Conservation (phyloP, 2,888 invertebrate species). For the Apodemia mormo region DNA sequence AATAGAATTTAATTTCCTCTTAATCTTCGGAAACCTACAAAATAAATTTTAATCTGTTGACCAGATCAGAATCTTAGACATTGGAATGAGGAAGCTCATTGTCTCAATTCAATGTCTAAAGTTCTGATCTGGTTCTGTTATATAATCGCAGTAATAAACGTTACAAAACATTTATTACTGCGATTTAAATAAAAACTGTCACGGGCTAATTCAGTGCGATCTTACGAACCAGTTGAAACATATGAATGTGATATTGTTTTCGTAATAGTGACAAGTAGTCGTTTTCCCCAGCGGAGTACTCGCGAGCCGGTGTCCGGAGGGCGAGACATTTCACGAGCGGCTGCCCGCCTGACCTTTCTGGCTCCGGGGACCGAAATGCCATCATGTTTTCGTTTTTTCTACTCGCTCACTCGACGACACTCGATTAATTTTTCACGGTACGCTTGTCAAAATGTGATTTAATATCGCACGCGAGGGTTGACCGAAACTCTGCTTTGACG, state of each 20-base stretch:
- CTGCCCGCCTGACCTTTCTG: slow-evolving; percentile 74
- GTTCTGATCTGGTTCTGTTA: too few relatives aligned
- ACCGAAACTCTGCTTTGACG: slow-evolving; percentile 65
- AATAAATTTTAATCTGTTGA: too few relatives aligned
- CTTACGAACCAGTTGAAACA: slow-evolving; percentile 16
- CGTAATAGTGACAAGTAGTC: slow-evolving; percentile 36
- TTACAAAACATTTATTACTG: too few relatives aligned
- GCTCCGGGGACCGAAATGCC: slow-evolving; percentile 76
- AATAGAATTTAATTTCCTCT: too few relatives aligned
- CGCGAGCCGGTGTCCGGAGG: slow-evolving; percentile 50
- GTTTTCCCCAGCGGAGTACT: slow-evolving; percentile 52
- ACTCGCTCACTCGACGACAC: slow-evolving; percentile 70
- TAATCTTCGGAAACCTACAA: too few relatives aligned
- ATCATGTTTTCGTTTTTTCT: slow-evolving; percentile 73
- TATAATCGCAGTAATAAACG: too few relatives aligned
- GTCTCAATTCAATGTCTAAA: too few relatives aligned
- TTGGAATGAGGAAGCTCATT: too few relatives aligned
- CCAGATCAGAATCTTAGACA: too few relatives aligned
- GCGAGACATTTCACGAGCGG: slow-evolving; percentile 76
- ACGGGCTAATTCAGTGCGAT: neutral
- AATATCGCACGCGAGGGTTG: slow-evolving; percentile 67
- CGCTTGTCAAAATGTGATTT: slow-evolving; percentile 82
- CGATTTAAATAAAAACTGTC: neutral
- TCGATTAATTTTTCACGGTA: slow-evolving; percentile 81
- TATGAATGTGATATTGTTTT: slow-evolving; percentile 38